These are phyloP conservation scores for Nysson spinosus DNA, from an alignment of 2,888 invertebrate genomes.

Conservation along the genomic window DNA sequence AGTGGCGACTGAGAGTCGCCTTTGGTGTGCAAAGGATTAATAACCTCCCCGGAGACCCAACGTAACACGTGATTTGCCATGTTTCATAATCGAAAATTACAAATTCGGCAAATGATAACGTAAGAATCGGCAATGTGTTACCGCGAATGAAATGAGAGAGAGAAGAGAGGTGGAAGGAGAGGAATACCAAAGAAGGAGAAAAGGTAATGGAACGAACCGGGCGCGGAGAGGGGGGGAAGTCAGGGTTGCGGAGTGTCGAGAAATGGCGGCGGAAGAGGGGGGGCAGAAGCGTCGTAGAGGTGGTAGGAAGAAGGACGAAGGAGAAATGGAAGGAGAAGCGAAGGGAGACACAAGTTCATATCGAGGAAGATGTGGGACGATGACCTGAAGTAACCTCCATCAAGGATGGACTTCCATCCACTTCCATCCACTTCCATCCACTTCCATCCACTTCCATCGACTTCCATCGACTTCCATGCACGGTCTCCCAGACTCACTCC, in stretches of 20 bases:
- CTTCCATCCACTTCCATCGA: too few relatives aligned
- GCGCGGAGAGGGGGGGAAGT: slow-evolving; percentile 22
- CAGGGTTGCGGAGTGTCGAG: slow-evolving; percentile 27
- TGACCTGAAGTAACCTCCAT: slow-evolving; percentile 76
- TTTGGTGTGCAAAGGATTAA: too few relatives aligned
- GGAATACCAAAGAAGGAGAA: slow-evolving; percentile 44
- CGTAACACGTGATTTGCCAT: too few relatives aligned
- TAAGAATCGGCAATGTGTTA: too few relatives aligned
- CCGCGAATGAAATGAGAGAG: too few relatives aligned
- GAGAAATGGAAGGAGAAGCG: slow-evolving; percentile 59
- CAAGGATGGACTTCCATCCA: slow-evolving; percentile 74
- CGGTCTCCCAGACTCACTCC: slow-evolving; percentile 52
- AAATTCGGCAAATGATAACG: too few relatives aligned
- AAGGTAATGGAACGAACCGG: slow-evolving; percentile 10
- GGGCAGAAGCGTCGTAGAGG: slow-evolving; percentile 31
- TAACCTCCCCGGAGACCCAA: too few relatives aligned
- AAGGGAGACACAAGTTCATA: slow-evolving; percentile 74
- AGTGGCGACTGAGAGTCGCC: too few relatives aligned
- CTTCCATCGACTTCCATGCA: too few relatives aligned
- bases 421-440: too few relatives aligned
- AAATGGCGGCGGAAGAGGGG: slow-evolving; percentile 22
- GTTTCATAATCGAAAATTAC: too few relatives aligned
- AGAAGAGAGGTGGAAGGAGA: slow-evolving; percentile 5
- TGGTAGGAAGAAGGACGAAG: slow-evolving; percentile 62
- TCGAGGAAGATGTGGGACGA: slow-evolving; percentile 76